Conservation (phyloP, 64 coral and sea anemone genomes). For the Dendrophyllia cribrosa region DNA sequence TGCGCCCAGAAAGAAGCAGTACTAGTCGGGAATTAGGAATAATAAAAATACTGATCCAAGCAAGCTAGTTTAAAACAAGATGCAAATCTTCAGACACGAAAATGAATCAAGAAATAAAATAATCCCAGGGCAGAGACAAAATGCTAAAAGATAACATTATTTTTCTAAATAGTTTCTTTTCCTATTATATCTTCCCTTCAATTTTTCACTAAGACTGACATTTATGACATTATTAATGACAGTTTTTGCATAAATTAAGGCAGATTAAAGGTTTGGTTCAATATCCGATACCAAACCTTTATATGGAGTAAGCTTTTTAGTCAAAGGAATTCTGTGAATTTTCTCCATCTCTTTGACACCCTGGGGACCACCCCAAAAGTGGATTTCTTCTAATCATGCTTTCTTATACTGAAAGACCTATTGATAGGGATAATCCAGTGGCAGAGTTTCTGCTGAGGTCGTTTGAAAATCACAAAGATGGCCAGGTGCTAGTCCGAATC, state of each 20-base stretch:
- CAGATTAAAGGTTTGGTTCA: neutral
- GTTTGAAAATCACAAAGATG: neutral
- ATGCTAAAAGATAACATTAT: too few relatives aligned
- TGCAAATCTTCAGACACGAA: too few relatives aligned
- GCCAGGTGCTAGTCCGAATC: neutral
- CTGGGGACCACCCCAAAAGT: constrained; percentile 19
- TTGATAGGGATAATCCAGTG: neutral
- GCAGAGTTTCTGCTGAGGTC: neutral
- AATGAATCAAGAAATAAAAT: too few relatives aligned
- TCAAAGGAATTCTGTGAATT: constrained; percentile 24
- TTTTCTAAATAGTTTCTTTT: too few relatives aligned
- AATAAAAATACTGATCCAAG: too few relatives aligned
- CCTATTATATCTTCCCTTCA: too few relatives aligned
- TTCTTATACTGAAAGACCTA: neutral
- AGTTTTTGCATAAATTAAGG: neutral
- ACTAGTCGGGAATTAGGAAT: too few relatives aligned
- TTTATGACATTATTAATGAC: too few relatives aligned
- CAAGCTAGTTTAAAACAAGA: too few relatives aligned
- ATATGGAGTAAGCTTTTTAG: neutral
- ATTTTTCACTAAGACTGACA: too few relatives aligned
- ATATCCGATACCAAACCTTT: neutral
- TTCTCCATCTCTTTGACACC: neutral
- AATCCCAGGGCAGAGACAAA: too few relatives aligned
- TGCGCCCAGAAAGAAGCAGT: too few relatives aligned
- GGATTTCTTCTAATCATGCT: neutral